These are phyloP conservation scores for Naja naja DNA, from an alignment of 2,113 vertebrate species.

Conservation along the genomic window DNA sequence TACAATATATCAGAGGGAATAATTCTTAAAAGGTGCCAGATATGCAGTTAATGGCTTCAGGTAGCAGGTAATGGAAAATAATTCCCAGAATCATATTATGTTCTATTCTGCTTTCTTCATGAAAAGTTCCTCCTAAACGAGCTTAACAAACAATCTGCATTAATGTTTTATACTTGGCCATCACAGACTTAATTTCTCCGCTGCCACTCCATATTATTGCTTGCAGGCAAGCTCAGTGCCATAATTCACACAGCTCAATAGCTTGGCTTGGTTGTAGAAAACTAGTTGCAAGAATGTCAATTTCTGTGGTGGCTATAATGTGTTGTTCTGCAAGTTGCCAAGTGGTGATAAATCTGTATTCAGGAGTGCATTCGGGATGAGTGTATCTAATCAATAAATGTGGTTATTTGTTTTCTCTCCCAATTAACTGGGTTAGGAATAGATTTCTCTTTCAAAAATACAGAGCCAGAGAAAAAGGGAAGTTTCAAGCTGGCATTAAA, in stretches of 20 bases:
- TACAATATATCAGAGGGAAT: not conserved
- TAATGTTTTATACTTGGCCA: not conserved
- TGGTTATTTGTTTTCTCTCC: not conserved
- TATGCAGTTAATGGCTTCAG: not conserved
- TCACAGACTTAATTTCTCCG: not conserved
- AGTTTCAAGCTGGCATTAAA: not conserved
- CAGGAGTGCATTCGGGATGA: not conserved
- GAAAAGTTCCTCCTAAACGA: not conserved
- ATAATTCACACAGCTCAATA: slow-evolving; percentile 1
- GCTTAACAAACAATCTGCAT: not conserved
- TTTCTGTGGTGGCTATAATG: not conserved
- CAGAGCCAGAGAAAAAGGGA: not conserved
- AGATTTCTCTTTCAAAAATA: not conserved
- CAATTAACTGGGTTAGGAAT: not conserved
- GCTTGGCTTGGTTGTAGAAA: not conserved
- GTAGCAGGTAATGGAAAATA: no score
- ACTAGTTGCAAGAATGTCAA: not conserved
- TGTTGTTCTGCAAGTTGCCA: not conserved
- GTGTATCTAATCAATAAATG: not conserved
- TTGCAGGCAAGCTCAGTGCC: not conserved
- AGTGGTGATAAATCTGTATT: not conserved
- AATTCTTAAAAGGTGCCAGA: not conserved
- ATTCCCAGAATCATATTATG: not conserved
- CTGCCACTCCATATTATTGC: not conserved
- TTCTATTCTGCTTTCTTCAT: not conserved